Evolutionary conservation across 2,113 vertebrate species (phyloP).

Genomic region (Phaethon lepturus): DNA sequence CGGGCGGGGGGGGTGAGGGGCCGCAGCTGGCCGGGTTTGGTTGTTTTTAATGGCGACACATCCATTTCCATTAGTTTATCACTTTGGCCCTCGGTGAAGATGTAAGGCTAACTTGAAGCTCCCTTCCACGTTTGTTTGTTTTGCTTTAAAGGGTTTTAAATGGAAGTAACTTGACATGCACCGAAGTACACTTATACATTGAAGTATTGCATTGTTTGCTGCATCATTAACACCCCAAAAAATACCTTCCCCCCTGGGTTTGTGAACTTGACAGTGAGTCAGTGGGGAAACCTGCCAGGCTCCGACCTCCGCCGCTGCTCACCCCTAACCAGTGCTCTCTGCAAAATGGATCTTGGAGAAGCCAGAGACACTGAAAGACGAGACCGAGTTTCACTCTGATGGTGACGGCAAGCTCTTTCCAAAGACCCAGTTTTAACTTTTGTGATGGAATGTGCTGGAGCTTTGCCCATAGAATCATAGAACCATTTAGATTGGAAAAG

Average conservation of each 20-base stretch:
- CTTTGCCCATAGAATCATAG: not conserved
- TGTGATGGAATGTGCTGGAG: not conserved
- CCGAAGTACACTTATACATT: not conserved
- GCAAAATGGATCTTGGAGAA: not conserved
- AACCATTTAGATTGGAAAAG: too few relatives aligned
- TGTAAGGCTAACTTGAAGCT: not conserved
- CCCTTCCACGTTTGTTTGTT: not conserved
- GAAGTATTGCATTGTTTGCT: not conserved
- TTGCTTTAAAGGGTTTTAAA: not conserved
- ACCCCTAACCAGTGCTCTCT: fast-evolving
- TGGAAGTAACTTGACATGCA: not conserved
- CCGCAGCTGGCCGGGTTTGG: not conserved
- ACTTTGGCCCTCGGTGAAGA: not conserved
- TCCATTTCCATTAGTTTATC: not conserved
- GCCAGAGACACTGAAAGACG: not conserved
- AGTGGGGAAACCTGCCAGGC: not conserved
- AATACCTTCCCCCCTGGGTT: not conserved
- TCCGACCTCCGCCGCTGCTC: not conserved
- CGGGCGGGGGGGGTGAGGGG: not conserved
- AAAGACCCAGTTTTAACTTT: not conserved
- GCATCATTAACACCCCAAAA: not conserved
- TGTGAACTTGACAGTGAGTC: not conserved
- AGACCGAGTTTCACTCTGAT: not conserved
- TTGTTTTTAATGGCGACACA: not conserved
- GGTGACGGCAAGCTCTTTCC: not conserved